Percentiles rank a stretch among this genome's conserved stretches.
phyloP scores from a whole-genome alignment of 2,888 invertebrate genomes.

The Cancer borealis region DNA sequence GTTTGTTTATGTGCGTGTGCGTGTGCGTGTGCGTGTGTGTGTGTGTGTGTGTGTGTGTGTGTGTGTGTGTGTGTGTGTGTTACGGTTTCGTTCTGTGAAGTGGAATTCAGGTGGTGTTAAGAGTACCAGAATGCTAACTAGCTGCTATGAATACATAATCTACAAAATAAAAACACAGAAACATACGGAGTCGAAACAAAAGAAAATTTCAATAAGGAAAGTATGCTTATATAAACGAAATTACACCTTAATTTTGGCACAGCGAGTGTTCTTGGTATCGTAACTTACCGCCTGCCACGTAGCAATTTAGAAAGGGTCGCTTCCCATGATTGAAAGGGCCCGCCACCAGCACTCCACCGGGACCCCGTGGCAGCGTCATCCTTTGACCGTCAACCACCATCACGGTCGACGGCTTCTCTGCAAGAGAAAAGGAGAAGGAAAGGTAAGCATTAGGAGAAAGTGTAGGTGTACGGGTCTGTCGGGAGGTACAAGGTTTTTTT shows the following conservation, averaged over 20 bases:
- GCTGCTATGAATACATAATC: not conserved
- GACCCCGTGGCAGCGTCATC: conserved; percentile 30
- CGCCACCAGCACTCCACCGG: conserved; percentile 22
- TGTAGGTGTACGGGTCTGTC: not conserved
- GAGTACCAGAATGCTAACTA: not conserved
- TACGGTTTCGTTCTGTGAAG: not conserved
- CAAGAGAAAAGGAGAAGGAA: not conserved
- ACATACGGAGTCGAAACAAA: not conserved
- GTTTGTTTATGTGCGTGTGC: not conserved
- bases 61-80: conserved; percentile 24
- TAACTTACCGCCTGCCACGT: conserved; percentile 59
- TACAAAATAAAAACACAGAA: no score
- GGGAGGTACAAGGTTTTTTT: not conserved
- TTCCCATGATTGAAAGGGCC: conserved; percentile 58
- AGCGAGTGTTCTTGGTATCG: not conserved
- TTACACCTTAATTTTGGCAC: not conserved
- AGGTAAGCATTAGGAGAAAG: not conserved
- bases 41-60: not conserved
- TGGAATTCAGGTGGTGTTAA: not conserved
- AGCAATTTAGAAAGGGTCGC: conserved; percentile 58
- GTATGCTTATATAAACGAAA: not conserved
- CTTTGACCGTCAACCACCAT: conserved; percentile 57
- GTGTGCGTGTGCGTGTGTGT: conserved; percentile 1
- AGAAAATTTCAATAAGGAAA: not conserved
- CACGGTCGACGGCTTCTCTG: conserved; percentile 58